Evolutionary conservation across 35 echinoderm and acorn worm species (phyloP).

Genomic region (Heliocidaris erythrogramma): DNA sequence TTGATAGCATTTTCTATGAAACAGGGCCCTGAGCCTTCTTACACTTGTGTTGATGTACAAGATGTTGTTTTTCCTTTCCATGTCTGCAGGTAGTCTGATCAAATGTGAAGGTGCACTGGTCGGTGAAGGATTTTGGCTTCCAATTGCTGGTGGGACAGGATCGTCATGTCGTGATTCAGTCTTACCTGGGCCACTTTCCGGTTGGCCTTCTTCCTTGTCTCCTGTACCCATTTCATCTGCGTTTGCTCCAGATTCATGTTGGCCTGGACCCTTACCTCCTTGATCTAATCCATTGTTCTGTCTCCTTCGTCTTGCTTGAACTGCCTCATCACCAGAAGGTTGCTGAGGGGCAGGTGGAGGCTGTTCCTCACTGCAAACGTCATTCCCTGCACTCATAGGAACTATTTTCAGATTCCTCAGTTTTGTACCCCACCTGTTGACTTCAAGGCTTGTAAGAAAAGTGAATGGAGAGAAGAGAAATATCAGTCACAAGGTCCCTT

Average conservation of each 20-base stretch:
- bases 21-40: not conserved
- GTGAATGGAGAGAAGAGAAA: not conserved
- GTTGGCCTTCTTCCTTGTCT: not conserved
- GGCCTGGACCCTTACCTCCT: not conserved
- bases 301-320: not conserved
- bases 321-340: not conserved
- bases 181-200: not conserved
- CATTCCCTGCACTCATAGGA: not conserved
- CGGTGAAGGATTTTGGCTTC: not conserved
- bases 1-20: too few species aligned
- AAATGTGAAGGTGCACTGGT: not conserved
- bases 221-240: not conserved
- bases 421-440: conserved; percentile 29
- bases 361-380: conserved; percentile 1
- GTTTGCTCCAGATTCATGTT: not conserved
- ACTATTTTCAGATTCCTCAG: conserved; percentile 18
- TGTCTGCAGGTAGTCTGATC: not conserved
- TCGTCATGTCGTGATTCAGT: not conserved
- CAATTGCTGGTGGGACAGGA: not conserved
- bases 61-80: not conserved
- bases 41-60: conserved; percentile 27
- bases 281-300: not conserved
- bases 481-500: not conserved
- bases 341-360: not conserved
- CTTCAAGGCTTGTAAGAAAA: not conserved